phyloP scores from a whole-genome alignment of 2,113 vertebrate genomes.

The Phainopepla nitens region DNA sequence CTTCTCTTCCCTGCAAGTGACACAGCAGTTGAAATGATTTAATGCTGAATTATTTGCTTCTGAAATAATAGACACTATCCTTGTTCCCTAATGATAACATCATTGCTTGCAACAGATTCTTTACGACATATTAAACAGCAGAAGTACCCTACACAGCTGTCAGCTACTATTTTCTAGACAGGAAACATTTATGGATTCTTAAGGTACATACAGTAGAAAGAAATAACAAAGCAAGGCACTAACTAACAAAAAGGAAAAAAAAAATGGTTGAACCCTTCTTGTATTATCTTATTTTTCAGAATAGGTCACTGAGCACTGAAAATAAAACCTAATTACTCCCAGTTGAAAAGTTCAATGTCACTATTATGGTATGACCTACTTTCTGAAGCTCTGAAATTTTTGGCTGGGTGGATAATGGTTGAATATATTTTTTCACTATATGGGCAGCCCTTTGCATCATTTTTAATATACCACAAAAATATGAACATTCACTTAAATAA shows the following conservation, averaged over 20 bases:
- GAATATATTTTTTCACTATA: conserved; percentile 4
- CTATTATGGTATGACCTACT: conserved; percentile 67
- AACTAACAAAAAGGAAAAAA: conserved; percentile 14
- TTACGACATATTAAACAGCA: conserved; percentile 22
- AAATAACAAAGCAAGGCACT: background rate
- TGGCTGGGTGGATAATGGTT: background rate
- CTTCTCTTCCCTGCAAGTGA: background rate
- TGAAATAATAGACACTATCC: background rate
- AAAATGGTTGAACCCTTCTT: background rate
- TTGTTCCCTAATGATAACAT: conserved; percentile 44
- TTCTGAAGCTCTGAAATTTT: conserved; percentile 56
- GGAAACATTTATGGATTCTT: conserved; percentile 47
- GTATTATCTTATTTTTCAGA: conserved; percentile 53
- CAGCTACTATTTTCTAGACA: conserved; percentile 27
- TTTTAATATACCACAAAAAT: conserved; percentile 11
- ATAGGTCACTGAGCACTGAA: conserved; percentile 70
- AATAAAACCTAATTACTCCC: conserved; percentile 76
- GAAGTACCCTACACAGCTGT: background rate
- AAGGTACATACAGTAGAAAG: background rate
- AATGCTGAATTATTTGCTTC: background rate
- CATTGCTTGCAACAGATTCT: conserved; percentile 15
- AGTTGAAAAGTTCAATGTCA: conserved; percentile 73
- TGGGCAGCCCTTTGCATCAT: background rate
- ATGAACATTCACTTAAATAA: conserved; percentile 26
- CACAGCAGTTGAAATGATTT: conserved; percentile 28